Evolutionary conservation across 2,888 invertebrate species (phyloP), one percentile per base, ranked within the genome.

Genomic region (Sarcophaga variegata): DNA sequence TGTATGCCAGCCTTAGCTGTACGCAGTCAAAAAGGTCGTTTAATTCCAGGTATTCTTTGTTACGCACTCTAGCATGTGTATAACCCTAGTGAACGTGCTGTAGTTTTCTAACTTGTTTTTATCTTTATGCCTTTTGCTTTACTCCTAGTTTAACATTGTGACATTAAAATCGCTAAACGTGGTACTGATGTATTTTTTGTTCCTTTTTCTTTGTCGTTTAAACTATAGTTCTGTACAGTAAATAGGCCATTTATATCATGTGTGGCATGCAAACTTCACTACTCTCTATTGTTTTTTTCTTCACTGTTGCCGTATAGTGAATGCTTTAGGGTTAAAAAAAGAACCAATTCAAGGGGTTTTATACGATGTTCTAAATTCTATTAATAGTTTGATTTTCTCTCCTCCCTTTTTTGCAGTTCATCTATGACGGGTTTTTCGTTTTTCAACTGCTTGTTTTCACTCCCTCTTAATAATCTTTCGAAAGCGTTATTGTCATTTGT

Each of bases 401-500:
- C 10, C 37, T 8, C 8, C 2, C 2, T 37, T 37, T 37, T 37
- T 37, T 10, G 37, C 37, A 37, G 37, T 37, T 37, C 37, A 37
- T 37, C 37, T 37, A 37, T 37, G 37, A 10, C 0, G 37, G 1
- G 37, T 10, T 37, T 22, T 59, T 22, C 6, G 11, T 4, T 4
- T 47, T 27, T 67, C 49, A 22, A 20, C 25, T 72, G 60, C 49
- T 59, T 63, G 54, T 62, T 14, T 59, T 64, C 25, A 14, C 47
- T 80, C 69, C 64, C 60, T 54, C 66, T 64, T 75, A 70, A 71
- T 76, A 84, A 83, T 85, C 60, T 62, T 75, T 60, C 4, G 37
- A 78, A 75, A 22, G 71, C 63, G 47, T 80, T 83, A 69, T 80
- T 80, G 71, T 66, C 79, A 86, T 80, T 83, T 86, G 79, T 47